A percentile compares a stretch with the other conserved stretches of the same genome.
Evolutionary conservation across 2,888 invertebrate genomes (phyloP).

Genomic region (Apotomis betuletana): DNA sequence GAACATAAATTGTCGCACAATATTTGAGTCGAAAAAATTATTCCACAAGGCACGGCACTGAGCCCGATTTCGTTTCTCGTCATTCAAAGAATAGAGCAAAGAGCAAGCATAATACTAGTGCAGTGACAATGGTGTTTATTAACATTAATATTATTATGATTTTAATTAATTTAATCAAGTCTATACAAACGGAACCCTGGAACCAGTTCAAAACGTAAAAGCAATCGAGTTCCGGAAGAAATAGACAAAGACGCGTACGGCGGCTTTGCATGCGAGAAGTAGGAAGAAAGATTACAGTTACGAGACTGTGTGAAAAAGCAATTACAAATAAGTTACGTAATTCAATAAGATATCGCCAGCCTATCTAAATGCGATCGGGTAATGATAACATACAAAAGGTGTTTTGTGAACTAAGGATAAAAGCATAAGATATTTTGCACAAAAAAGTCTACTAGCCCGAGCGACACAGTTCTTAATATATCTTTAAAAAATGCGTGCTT

Average conservation of each 20-base stretch:
- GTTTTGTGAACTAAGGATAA: slow-evolving; percentile 18
- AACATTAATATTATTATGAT: no score
- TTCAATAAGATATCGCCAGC: slow-evolving; percentile 69
- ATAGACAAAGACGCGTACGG: slow-evolving; percentile 53
- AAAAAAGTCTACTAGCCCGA: slow-evolving; percentile 13
- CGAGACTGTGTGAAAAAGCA: slow-evolving; percentile 73
- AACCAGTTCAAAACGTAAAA: slow-evolving; percentile 29
- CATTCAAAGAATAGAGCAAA: background rate
- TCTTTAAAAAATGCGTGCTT: slow-evolving; percentile 19
- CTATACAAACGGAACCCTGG: slow-evolving; percentile 20
- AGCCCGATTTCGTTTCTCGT: background rate
- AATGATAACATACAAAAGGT: slow-evolving; percentile 39
- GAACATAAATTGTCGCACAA: no score
- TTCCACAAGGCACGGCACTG: background rate
- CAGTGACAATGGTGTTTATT: no score
- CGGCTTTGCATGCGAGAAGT: slow-evolving; percentile 57
- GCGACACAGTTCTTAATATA: slow-evolving; percentile 19
- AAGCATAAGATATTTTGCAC: slow-evolving; percentile 5
- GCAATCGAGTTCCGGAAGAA: slow-evolving; percentile 57
- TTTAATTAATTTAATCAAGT: background rate
- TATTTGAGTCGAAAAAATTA: background rate
- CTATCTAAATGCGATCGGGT: slow-evolving; percentile 61
- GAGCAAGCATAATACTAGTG: no score
- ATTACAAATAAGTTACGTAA: slow-evolving; percentile 73
- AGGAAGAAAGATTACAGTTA: slow-evolving; percentile 68